phyloP scores from a whole-genome alignment of 2,113 vertebrate species.

The Tinamus guttatus region DNA sequence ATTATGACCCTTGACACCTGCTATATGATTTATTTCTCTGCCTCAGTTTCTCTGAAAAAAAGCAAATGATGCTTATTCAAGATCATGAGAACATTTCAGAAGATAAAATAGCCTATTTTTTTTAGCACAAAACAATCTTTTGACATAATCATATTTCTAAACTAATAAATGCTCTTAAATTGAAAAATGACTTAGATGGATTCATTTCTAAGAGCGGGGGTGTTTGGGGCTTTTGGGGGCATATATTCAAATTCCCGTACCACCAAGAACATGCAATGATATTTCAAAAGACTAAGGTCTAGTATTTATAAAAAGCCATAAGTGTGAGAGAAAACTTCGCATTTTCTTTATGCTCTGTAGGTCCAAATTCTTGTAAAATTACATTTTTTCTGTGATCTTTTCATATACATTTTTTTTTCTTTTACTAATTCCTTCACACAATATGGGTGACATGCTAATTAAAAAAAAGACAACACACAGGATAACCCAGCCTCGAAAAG shows the following conservation, averaged over 20 bases:
- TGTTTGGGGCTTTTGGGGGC: not conserved
- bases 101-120: not conserved
- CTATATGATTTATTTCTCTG: not conserved
- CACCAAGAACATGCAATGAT: not conserved
- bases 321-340: not conserved
- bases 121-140: not conserved
- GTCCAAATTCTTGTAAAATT: not conserved
- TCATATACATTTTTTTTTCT: not conserved
- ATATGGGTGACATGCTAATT: conserved; percentile 8
- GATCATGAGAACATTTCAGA: not conserved
- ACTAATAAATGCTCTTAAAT: conserved; percentile 1
- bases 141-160: not conserved
- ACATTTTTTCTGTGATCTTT: not conserved
- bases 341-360: not conserved
- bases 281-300: not conserved
- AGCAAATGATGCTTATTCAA: not conserved
- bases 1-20: accelerated
- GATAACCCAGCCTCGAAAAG: conserved; percentile 62
- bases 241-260: not conserved
- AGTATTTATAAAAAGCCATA: not conserved
- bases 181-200: not conserved
- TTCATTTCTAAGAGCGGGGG: not conserved
- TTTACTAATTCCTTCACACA: not conserved
- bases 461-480: conserved; percentile 26
- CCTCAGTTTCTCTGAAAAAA: conserved; percentile 2